Conservation (phyloP, 2,113 vertebrate species). For the Morone saxatilis region DNA sequence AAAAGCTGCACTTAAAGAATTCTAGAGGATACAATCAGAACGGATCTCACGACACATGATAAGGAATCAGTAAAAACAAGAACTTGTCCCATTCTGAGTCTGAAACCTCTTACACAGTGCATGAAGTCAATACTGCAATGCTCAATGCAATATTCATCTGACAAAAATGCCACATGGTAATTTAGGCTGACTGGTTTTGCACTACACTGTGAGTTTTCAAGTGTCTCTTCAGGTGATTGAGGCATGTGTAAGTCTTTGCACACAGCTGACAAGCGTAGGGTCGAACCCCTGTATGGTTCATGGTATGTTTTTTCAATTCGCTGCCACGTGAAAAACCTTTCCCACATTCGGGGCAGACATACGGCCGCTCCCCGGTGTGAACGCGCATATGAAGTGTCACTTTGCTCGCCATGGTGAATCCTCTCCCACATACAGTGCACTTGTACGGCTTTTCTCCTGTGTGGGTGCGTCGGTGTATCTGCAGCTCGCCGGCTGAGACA, state of each 20-base stretch:
- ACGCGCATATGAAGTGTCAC: conserved; percentile 60
- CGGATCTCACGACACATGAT: background rate
- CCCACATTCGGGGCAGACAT: conserved; percentile 62
- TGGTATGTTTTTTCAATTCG: conserved; percentile 62
- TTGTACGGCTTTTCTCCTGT: conserved; percentile 66
- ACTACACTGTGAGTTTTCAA: conserved; percentile 56
- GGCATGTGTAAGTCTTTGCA: conserved; percentile 61
- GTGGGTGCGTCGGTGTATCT: conserved; percentile 69
- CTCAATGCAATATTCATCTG: background rate
- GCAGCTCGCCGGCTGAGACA: conserved; percentile 61
- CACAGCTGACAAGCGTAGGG: conserved; percentile 65
- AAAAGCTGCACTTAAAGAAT: background rate
- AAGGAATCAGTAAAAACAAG: background rate
- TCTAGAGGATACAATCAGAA: background rate
- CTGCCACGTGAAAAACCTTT: conserved; percentile 55
- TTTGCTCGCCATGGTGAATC: conserved; percentile 61
- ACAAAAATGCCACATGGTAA: background rate
- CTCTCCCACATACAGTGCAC: conserved; percentile 52
- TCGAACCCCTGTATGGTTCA: conserved; percentile 61
- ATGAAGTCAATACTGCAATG: background rate
- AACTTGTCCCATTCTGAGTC: background rate
- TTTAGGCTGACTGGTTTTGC: conserved; percentile 7
- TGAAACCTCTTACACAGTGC: background rate
- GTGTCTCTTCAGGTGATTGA: conserved; percentile 69
- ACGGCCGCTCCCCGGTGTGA: conserved; percentile 66